Percentiles rank a stretch among this genome's conserved stretches.
Conservation (phyloP, 2,113 vertebrate species). For the Sinocyclocheilus grahami region DNA sequence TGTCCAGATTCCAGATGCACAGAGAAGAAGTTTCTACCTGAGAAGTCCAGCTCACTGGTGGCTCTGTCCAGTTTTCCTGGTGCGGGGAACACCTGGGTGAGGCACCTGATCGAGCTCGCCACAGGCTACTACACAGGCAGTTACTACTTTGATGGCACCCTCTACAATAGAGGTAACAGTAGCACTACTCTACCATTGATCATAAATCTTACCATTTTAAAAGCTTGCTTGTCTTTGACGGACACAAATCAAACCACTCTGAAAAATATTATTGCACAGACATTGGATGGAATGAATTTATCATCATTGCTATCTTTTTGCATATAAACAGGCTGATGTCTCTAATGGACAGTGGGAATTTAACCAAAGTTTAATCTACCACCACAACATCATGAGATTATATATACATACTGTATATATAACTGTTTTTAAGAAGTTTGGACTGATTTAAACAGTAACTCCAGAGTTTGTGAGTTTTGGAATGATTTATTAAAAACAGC, state of each 20-base stretch:
- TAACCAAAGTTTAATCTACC: background rate
- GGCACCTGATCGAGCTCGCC: conserved; percentile 85
- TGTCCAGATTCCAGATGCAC: conserved; percentile 84
- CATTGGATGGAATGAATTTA: background rate
- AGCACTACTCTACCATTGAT: background rate
- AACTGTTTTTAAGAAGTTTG: no score
- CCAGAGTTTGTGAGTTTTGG: background rate
- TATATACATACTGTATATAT: no score
- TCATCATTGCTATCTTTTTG: background rate
- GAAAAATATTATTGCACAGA: conserved; percentile 18
- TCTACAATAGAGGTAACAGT: conserved; percentile 85
- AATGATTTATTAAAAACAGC: background rate
- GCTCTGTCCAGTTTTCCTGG: conserved; percentile 87
- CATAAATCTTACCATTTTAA: background rate
- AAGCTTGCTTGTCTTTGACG: background rate
- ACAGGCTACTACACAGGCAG: conserved; percentile 88
- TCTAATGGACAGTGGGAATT: background rate
- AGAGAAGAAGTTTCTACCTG: conserved; percentile 80
- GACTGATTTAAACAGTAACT: background rate
- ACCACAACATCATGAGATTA: background rate
- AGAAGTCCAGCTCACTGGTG: conserved; percentile 81
- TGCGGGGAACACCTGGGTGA: conserved; percentile 87
- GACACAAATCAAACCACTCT: background rate
- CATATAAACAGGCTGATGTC: background rate
- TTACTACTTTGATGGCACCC: conserved; percentile 87